Conservation (phyloP, 1,140 invertebrate genomes). For the Atta texana region DNA sequence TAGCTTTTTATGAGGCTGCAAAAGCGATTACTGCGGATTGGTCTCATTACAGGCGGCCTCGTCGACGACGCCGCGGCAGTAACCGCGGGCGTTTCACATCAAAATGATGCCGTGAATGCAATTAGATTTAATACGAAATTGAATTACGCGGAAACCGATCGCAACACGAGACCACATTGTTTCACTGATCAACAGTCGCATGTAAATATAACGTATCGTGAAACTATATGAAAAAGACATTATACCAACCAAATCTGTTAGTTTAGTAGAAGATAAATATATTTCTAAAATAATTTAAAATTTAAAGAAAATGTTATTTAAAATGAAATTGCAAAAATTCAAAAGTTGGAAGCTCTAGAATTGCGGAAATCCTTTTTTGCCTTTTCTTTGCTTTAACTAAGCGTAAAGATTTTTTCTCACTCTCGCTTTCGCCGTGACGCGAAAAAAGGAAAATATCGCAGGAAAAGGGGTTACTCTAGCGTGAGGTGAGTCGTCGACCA, state of each 20-base stretch:
- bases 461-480: conserved; percentile 15
- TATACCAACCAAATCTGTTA: not conserved
- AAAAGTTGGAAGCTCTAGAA: not conserved
- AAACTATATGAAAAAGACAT: not conserved
- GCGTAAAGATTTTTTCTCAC: not conserved
- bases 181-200: not conserved
- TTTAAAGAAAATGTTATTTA: not conserved
- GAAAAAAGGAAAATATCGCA: conserved; percentile 3
- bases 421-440: not conserved
- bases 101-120: conserved; percentile 1
- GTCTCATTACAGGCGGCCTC: conserved; percentile 71
- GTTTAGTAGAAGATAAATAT: not conserved
- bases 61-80: conserved; percentile 29
- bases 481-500: conserved; percentile 50
- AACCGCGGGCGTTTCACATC: not conserved
- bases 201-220: not conserved
- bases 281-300: not conserved
- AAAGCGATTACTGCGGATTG: conserved; percentile 58
- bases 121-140: conserved; percentile 37
- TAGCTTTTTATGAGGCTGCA: conserved; percentile 61
- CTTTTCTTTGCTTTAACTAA: not conserved
- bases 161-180: not conserved
- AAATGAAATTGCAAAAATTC: not conserved
- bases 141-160: conserved; percentile 17
- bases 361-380: not conserved